Conservation (phyloP, 1,140 invertebrate species). For the Drusus annulatus region DNA sequence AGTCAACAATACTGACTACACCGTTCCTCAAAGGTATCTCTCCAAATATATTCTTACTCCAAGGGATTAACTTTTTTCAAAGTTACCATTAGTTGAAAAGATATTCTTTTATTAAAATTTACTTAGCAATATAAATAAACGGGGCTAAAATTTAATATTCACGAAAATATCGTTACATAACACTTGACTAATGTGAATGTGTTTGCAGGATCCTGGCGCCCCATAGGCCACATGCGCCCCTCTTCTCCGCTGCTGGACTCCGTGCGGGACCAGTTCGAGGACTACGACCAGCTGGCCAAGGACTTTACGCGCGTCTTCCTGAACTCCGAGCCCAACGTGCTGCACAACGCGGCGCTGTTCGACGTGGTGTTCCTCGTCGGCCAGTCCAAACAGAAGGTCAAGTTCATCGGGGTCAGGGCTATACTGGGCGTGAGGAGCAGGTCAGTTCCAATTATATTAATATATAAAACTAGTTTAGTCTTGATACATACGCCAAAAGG, state of each 20-base stretch:
- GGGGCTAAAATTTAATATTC: too few species aligned
- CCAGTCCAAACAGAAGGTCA: slow-evolving; percentile 90
- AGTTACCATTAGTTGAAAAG: too few species aligned
- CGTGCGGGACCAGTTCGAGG: slow-evolving; percentile 92
- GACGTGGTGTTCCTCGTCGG: slow-evolving; percentile 94
- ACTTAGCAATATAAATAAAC: too few species aligned
- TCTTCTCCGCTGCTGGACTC: slow-evolving; percentile 93
- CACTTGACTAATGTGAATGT: too few species aligned
- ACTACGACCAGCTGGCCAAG: slow-evolving; percentile 93
- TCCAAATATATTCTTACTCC: too few species aligned
- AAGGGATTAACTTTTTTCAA: too few species aligned
- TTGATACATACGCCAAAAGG: too few species aligned
- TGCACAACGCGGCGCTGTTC: slow-evolving; percentile 85
- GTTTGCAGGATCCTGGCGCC: slow-evolving; percentile 93
- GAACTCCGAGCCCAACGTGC: slow-evolving; percentile 81
- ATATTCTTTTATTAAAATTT: too few species aligned
- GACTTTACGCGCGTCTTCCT: slow-evolving; percentile 92
- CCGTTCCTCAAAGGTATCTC: too few species aligned
- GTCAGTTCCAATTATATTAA: slow-evolving; percentile 65
- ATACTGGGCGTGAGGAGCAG: slow-evolving; percentile 92
- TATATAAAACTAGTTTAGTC: too few species aligned
- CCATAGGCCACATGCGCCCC: slow-evolving; percentile 94
- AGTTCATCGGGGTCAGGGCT: slow-evolving; percentile 91
- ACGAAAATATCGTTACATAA: too few species aligned
- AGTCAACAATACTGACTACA: too few species aligned